phyloP scores from a whole-genome alignment of 2,113 vertebrate species.

The Uria aalge region DNA sequence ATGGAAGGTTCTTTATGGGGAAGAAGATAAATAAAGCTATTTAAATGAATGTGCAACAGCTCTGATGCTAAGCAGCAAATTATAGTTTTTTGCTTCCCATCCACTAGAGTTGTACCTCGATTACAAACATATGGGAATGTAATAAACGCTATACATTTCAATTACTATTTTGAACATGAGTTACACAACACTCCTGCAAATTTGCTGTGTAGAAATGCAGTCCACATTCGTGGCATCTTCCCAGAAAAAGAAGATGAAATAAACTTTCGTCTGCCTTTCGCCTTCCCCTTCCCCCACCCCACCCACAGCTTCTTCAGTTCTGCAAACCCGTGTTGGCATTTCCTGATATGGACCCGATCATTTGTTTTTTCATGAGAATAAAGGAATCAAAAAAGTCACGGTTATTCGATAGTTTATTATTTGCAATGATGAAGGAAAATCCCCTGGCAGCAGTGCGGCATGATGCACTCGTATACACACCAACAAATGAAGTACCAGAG shows the following conservation, averaged over 20 bases:
- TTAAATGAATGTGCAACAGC: slow-evolving; percentile 65
- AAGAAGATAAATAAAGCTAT: slow-evolving; percentile 80
- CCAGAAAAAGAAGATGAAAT: not conserved
- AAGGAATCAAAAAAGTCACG: not conserved
- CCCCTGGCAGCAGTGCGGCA: fast-evolving
- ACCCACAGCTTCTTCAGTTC: not conserved
- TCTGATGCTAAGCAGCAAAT: slow-evolving; percentile 73
- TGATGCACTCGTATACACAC: not conserved
- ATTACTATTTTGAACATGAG: slow-evolving; percentile 65
- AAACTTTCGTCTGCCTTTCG: not conserved
- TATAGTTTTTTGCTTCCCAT: slow-evolving; percentile 70
- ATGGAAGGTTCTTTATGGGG: slow-evolving; percentile 74
- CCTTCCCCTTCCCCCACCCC: not conserved
- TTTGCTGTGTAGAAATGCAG: not conserved
- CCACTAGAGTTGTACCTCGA: slow-evolving; percentile 66
- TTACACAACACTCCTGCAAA: slow-evolving; percentile 30
- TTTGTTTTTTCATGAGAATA: not conserved
- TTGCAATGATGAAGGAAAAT: not conserved
- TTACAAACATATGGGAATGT: slow-evolving; percentile 72
- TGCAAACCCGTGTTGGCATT: not conserved
- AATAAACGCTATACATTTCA: slow-evolving; percentile 71
- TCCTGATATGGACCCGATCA: not conserved
- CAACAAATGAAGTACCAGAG: not conserved
- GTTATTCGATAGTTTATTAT: not conserved
- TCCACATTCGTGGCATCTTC: not conserved